Evolutionary conservation across 2,113 vertebrate genomes (phyloP).

Genomic region (Serinus canaria): DNA sequence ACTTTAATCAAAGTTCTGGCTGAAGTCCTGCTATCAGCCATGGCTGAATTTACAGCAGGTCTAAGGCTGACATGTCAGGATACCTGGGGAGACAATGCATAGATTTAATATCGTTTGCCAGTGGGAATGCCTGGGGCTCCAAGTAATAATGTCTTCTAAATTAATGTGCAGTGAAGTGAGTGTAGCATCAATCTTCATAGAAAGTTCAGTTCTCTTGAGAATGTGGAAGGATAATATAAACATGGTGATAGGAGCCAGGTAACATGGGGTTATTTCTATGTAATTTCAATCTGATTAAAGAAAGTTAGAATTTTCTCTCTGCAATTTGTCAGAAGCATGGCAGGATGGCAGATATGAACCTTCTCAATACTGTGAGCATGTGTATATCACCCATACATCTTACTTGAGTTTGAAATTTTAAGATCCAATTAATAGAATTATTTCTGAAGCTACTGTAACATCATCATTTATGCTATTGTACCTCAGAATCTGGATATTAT

Average conservation of each 20-base stretch:
- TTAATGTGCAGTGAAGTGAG: conserved; percentile 60
- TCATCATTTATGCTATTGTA: neutral
- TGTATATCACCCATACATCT: neutral
- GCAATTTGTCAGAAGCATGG: conserved; percentile 17
- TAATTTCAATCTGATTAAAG: conserved; percentile 3
- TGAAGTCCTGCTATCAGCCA: neutral
- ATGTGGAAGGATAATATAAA: conserved; percentile 10
- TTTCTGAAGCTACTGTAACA: neutral
- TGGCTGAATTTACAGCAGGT: neutral
- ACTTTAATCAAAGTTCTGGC: neutral
- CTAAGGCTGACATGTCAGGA: neutral
- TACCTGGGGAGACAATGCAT: neutral
- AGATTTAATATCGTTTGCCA: conserved; percentile 41
- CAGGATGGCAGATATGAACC: neutral
- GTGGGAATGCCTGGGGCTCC: conserved; percentile 51
- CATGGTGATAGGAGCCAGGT: neutral
- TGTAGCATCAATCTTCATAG: conserved; percentile 60
- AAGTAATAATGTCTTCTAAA: conserved; percentile 48
- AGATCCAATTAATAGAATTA: neutral
- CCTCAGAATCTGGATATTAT: neutral
- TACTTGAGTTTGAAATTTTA: neutral
- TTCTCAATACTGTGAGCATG: neutral
- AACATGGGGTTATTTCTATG: neutral
- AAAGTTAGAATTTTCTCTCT: conserved; percentile 4
- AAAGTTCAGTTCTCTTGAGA: conserved; percentile 48